Conservation (phyloP, 2,888 invertebrate genomes). For the Tachina grossa region DNA sequence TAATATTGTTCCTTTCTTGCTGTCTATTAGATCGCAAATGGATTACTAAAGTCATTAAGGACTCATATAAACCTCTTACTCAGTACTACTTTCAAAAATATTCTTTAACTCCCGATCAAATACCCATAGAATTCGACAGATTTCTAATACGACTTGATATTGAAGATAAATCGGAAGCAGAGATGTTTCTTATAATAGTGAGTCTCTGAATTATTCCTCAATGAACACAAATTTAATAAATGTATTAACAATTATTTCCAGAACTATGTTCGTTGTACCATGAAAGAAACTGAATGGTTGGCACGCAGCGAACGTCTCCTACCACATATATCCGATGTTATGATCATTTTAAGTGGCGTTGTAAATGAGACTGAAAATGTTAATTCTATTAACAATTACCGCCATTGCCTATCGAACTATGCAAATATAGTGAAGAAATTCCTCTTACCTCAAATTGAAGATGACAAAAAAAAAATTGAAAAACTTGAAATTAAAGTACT, state of each 20-base stretch:
- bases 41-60: constrained; percentile 77
- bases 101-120: constrained; percentile 73
- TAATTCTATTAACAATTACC: constrained; percentile 75
- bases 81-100: constrained; percentile 79
- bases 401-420: constrained; percentile 77
- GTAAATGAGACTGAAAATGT: constrained; percentile 75
- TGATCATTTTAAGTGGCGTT: constrained; percentile 76
- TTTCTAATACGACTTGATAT: constrained; percentile 76
- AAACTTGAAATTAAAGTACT: constrained; percentile 75
- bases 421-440: constrained; percentile 76
- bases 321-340: constrained; percentile 76
- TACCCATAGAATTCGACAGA: constrained; percentile 76
- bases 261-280: constrained; percentile 78
- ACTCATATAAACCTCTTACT: constrained; percentile 75
- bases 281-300: constrained; percentile 78
- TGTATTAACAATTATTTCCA: constrained; percentile 43
- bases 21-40: constrained; percentile 76
- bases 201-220: constrained; percentile 46
- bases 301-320: constrained; percentile 76
- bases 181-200: constrained; percentile 78
- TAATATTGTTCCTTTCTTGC: background rate
- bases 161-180: constrained; percentile 74
- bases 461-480: constrained; percentile 74
- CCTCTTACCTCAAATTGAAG: constrained; percentile 73
- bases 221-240: background rate